Evolutionary conservation across 2,113 vertebrate species (phyloP).

Genomic region (Empidonax traillii): DNA sequence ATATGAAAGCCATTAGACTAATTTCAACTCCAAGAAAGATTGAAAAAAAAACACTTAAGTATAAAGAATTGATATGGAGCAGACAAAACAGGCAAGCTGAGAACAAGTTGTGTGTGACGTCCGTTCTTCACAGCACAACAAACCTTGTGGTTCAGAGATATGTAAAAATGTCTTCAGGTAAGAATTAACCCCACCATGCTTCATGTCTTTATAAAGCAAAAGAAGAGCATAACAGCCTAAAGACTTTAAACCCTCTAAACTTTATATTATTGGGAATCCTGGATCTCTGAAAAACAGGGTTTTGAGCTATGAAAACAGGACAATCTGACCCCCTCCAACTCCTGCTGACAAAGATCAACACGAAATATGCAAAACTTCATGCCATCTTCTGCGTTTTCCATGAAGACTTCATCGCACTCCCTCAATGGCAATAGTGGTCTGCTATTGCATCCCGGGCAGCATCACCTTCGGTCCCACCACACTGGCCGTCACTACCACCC

Average conservation of each 20-base stretch:
- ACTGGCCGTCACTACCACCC: background rate
- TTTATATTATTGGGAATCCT: background rate
- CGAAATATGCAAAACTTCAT: accelerated
- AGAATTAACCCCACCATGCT: background rate
- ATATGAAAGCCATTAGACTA: background rate
- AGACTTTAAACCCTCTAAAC: too few species aligned
- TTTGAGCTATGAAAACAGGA: background rate
- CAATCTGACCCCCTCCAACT: background rate
- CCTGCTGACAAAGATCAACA: background rate
- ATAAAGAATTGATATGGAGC: background rate
- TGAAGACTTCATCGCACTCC: accelerated
- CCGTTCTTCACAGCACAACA: background rate
- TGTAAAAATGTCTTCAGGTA: background rate
- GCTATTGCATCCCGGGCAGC: too few species aligned
- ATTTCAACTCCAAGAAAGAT: background rate
- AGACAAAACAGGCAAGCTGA: background rate
- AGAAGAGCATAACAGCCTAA: accelerated
- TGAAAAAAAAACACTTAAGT: background rate
- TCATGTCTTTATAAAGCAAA: accelerated
- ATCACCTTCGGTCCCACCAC: accelerated
- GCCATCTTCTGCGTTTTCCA: background rate
- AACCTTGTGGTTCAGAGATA: background rate
- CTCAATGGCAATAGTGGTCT: background rate
- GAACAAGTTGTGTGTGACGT: background rate
- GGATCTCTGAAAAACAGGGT: background rate